Evolutionary conservation across 1,140 invertebrate species (phyloP), one percentile per base, ranked within the genome.

Genomic region (Drosophila elegans): DNA sequence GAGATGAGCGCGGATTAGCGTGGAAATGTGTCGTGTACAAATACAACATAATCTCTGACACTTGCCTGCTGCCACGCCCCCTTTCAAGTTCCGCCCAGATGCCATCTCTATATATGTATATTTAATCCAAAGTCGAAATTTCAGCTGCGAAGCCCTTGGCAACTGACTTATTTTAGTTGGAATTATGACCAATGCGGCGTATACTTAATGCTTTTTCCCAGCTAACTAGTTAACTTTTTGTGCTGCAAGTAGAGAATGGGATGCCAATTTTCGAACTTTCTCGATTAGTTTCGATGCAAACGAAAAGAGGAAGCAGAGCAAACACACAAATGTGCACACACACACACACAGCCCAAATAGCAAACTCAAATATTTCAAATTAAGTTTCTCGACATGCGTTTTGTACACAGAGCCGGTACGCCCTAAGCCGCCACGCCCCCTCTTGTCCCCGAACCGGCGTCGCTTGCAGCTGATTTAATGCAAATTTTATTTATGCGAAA

Each of bases 401-500:
- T 83, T 79, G 78, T 75, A 66, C 78, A 80, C 57, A 83, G 21
- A 83, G 21, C 51, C 41, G 63, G 60, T 27, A 71, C 54, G 55
- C 39, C 60, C 80, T 80, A 89, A 82, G 76, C 84, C 63, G 75
- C 25, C 74, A 51, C 79, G 51, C 64, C 76, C 55, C 54, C 48
- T 29, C 48, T 29, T 38, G 41, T 29, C 38, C 76, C 66, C 42
- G 27, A 21, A 4, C 36, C 39, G 45, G 63, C 73, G 68, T 89
- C 74, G 79, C 83, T 89, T 84, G 83, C 83, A 88, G 83, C 80
- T 88, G 83, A 88, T 89, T 89, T 89, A 89, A 89, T 89, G 84
- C 84, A 89, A 89, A 90, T 89, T 89, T 90, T 89, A 89, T 89
- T 89, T 89, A 89, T 89, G 84, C 84, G 84, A 89, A 89, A 89